Percentiles rank a stretch among this genome's conserved stretches.
These are phyloP conservation scores for Strigops habroptila DNA, from an alignment of 2,113 vertebrate genomes.

Conservation along the genomic window DNA sequence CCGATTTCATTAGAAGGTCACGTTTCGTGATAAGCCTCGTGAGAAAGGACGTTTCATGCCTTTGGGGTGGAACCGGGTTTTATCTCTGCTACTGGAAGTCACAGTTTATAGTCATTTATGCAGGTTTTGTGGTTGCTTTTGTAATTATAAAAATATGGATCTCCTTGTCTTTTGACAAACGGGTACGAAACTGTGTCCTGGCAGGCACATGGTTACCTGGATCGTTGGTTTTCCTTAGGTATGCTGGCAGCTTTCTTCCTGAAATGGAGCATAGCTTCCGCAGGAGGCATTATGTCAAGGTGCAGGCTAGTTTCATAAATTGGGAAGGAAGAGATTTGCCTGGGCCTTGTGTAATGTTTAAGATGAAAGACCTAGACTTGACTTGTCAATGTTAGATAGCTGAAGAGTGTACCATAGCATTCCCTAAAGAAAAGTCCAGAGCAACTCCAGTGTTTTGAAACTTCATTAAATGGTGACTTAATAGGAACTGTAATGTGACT, in stretches of 20 bases:
- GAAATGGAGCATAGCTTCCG: accelerated
- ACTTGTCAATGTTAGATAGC: neutral
- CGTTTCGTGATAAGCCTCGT: neutral
- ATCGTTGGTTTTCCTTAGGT: neutral
- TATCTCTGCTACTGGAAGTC: neutral
- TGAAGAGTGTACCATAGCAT: neutral
- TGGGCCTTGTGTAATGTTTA: neutral
- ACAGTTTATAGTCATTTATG: neutral
- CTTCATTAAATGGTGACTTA: neutral
- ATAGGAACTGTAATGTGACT: neutral
- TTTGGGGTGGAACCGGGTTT: neutral
- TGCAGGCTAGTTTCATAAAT: neutral
- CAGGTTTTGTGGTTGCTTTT: neutral
- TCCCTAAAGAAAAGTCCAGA: neutral
- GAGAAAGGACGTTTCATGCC: neutral
- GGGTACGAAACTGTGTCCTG: neutral
- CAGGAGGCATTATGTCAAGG: neutral
- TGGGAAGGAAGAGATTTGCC: neutral
- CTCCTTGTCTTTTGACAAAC: neutral
- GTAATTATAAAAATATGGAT: neutral
- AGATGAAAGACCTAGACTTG: neutral
- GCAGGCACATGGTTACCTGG: accelerated
- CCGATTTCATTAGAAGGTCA: neutral
- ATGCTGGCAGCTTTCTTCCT: neutral
- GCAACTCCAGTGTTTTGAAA: neutral